Percentiles rank a stretch among this genome's conserved stretches.
Conservation (phyloP, 2,797 vertebrate species). For the Anableps anableps region DNA sequence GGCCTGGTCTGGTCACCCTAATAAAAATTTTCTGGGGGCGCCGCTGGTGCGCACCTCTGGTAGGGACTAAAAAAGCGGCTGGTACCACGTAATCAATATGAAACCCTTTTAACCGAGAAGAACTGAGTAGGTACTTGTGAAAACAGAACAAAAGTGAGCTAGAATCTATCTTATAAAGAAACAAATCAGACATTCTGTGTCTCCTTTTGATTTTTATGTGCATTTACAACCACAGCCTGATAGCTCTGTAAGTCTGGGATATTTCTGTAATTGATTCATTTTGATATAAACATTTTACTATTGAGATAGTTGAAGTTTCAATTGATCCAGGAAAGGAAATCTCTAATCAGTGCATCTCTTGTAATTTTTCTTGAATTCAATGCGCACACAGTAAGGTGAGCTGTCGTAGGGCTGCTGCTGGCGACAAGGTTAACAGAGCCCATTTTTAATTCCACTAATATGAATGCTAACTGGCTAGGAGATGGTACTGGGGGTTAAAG, state of each 20-base stretch:
- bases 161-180: too few relatives aligned
- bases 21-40: too few relatives aligned
- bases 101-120: too few relatives aligned
- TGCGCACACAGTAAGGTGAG: background rate
- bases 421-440: background rate
- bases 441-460: background rate
- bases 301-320: too few relatives aligned
- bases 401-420: too few relatives aligned
- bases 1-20: too few relatives aligned
- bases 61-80: too few relatives aligned
- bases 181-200: background rate
- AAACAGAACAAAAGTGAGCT: too few relatives aligned
- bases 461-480: background rate
- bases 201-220: background rate
- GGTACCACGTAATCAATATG: too few relatives aligned
- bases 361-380: too few relatives aligned
- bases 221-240: background rate
- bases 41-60: too few relatives aligned
- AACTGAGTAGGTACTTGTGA: too few relatives aligned
- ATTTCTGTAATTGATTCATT: background rate
- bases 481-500: background rate
- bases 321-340: background rate
- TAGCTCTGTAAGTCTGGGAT: background rate
- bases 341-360: background rate
- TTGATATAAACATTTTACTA: background rate